Evolutionary conservation across 2,113 vertebrate genomes (phyloP), one percentile per base, ranked within the genome.

Genomic region (Sebastes schlegelii): DNA sequence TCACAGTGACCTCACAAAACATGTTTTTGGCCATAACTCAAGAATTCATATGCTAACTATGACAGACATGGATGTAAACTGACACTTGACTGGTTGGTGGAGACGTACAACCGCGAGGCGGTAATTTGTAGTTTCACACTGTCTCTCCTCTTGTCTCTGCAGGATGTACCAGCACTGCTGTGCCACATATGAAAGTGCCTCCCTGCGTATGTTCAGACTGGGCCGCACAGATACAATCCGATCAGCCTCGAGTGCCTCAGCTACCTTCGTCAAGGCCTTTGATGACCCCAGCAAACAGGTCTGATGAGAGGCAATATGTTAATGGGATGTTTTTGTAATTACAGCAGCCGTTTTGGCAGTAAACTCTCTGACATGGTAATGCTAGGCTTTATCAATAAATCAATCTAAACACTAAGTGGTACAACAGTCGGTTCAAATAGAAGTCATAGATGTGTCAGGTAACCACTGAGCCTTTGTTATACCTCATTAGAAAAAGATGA

Each of bases 181-280:
- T 10, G 91, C 98, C 79, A 99, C 98, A 0, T 99, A 99, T 0
- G 98, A 99, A 84, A 99, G 98, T 0, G 98, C 97, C 1, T 99
- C 98, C 0, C 94, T 98, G 80, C 89, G 98, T 1, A 97, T 97
- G 96, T 99, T 97, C 87, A 96, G 94, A 87, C 92, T 97, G 58
- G 98, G 98, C 74, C 97, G 98, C 16, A 99, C 98, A 0, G 98
- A 99, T 88, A 99, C 98, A 19, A 98, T 99, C 91, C 96, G 97
- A 77, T 98, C 98, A 0, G 51, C 97, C 19, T 97, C 98, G 0
- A 7, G 79, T 0, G 93, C 95, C 61, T 97, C 97, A 0, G 94
- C 96, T 2, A 79, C 88, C 60, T 99, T 99, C 5, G 96, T 96
- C 74, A 94, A 94, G 3, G 94, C 96, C 66, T 96, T 99, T 90